These are phyloP conservation scores for Nibea albiflora DNA, from an alignment of 2,113 vertebrate genomes.

Conservation along the genomic window DNA sequence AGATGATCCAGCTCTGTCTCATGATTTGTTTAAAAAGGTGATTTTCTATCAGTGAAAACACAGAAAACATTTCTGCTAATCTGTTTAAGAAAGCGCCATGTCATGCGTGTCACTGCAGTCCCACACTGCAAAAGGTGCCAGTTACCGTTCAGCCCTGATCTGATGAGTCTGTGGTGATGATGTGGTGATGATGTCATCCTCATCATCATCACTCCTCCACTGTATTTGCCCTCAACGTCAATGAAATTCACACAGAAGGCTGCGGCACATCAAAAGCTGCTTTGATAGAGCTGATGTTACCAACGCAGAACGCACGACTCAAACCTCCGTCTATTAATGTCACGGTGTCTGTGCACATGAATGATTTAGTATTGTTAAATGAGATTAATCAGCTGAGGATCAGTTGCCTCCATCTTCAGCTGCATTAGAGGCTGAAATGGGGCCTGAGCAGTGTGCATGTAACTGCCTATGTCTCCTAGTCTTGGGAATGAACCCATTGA, in stretches of 20 bases:
- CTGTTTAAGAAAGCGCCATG: background rate
- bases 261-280: slow-evolving; percentile 39
- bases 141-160: background rate
- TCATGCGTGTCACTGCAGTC: background rate
- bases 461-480: slow-evolving; percentile 62
- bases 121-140: background rate
- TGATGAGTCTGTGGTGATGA: no score
- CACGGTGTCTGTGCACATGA: slow-evolving; percentile 37
- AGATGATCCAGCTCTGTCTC: no score
- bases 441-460: slow-evolving; percentile 42
- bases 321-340: slow-evolving; percentile 43
- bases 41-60: no score
- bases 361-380: slow-evolving; percentile 51
- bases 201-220: background rate
- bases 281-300: slow-evolving; percentile 33
- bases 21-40: no score
- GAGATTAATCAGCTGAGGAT: slow-evolving; percentile 35
- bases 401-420: slow-evolving; percentile 21
- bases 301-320: background rate
- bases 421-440: slow-evolving; percentile 48
- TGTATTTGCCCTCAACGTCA: slow-evolving; percentile 17
- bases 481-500: slow-evolving; percentile 77
- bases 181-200: background rate
- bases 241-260: slow-evolving; percentile 14
- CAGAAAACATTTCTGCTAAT: no score